Conservation (phyloP, 2,113 vertebrate species). For the Drymodes brunneopygia region DNA sequence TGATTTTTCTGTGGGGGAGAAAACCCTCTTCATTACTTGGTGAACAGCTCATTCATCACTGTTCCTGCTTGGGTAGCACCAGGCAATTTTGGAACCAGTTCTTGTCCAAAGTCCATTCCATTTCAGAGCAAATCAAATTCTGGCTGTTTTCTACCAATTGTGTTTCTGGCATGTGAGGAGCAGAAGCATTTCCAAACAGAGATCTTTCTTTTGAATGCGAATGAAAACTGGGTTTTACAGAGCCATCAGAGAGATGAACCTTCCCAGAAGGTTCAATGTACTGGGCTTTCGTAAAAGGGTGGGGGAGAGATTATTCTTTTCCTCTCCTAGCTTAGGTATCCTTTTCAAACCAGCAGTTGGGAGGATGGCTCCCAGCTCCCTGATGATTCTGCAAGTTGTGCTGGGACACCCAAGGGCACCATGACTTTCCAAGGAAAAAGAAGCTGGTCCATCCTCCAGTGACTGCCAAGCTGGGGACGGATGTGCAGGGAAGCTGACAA, state of each 20-base stretch:
- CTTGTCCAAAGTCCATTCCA: not conserved
- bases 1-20: not conserved
- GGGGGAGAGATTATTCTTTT: not conserved
- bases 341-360: not conserved
- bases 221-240: not conserved
- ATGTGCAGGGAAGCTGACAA: not conserved
- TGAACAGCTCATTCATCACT: not conserved
- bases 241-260: not conserved
- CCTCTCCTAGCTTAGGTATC: not conserved
- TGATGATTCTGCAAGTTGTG: rapidly evolving
- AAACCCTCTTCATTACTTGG: not conserved
- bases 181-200: not conserved
- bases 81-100: not conserved
- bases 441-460: not conserved
- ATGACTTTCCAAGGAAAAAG: not conserved
- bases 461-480: not conserved
- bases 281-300: not conserved
- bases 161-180: not conserved
- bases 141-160: not conserved
- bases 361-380: not conserved
- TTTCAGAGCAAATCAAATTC: slow-evolving; percentile 3
- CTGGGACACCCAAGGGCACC: not conserved
- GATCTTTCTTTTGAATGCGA: not conserved
- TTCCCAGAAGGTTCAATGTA: not conserved
- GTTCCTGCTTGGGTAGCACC: not conserved